These are phyloP conservation scores for Seladonia tumulorum DNA, from an alignment of 2,888 invertebrate genomes.

Conservation along the genomic window DNA sequence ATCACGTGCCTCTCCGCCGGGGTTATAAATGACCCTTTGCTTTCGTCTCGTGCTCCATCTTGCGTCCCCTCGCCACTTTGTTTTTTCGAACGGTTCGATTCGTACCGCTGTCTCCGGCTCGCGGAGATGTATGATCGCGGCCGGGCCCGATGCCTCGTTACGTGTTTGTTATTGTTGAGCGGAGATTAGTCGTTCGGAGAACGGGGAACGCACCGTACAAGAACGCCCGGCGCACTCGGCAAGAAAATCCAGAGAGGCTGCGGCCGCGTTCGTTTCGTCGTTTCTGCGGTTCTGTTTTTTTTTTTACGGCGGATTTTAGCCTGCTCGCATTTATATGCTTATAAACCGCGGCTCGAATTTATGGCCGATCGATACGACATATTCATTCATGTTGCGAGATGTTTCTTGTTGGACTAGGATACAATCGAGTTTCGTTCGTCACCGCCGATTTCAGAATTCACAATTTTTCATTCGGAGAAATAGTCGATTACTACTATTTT, in stretches of 20 bases:
- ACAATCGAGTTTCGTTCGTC: not conserved
- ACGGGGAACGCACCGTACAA: not conserved
- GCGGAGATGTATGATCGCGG: conserved; percentile 24
- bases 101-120: conserved; percentile 49
- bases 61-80: conserved; percentile 49
- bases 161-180: conserved; percentile 14
- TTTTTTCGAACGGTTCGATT: conserved; percentile 68
- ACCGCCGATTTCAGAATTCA: not conserved
- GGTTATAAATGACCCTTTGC: conserved; percentile 77
- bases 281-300: not conserved
- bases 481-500: not conserved
- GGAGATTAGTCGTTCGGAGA: not conserved
- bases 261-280: not conserved
- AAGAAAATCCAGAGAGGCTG: conserved; percentile 2
- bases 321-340: not conserved
- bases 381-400: not conserved
- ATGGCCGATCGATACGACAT: not conserved
- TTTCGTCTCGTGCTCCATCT: conserved; percentile 76
- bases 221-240: not conserved
- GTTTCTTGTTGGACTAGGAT: not conserved
- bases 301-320: not conserved
- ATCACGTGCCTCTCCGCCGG: conserved; percentile 75
- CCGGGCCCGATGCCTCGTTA: conserved; percentile 17
- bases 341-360: not conserved
- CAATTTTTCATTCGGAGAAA: not conserved